Percentiles rank a stretch among this genome's conserved stretches.
Evolutionary conservation across 1,140 invertebrate genomes (phyloP).

Genomic region (Chelonus insularis): DNA sequence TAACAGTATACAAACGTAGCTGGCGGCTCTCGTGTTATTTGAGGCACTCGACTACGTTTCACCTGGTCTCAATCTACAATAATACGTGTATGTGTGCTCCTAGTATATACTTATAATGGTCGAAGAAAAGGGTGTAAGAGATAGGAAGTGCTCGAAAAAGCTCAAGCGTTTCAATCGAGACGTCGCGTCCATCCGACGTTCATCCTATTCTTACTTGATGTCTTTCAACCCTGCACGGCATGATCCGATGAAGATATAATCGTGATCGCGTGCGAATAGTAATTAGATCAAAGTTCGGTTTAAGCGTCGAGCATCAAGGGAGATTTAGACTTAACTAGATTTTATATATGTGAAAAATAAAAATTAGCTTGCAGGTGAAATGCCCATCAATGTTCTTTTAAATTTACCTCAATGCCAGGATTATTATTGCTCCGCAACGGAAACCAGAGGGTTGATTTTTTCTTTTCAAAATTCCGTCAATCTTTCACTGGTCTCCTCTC

Average conservation of each 20-base stretch:
- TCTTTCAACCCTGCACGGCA: conserved; percentile 14
- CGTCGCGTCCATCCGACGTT: conserved; percentile 7
- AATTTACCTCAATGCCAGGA: neutral
- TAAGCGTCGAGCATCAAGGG: conserved; percentile 26
- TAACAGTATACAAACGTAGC: conserved; percentile 14
- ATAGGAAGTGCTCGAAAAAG: conserved; percentile 18
- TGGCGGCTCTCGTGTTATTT: conserved; percentile 11
- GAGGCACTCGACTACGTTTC: neutral
- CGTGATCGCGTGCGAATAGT: conserved; percentile 48
- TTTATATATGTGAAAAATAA: neutral
- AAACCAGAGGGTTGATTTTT: neutral
- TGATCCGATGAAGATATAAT: conserved; percentile 49
- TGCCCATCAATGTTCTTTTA: neutral
- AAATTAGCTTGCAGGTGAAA: neutral
- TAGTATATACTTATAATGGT: neutral
- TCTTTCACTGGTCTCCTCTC: neutral
- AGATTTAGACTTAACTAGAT: conserved; percentile 27
- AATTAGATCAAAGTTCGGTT: conserved; percentile 54
- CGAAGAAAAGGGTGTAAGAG: neutral
- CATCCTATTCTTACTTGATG: conserved; percentile 8
- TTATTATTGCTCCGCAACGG: conserved; percentile 4
- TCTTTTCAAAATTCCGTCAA: neutral
- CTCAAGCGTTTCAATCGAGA: conserved; percentile 19
- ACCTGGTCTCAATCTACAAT: neutral
- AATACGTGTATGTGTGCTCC: neutral